Conservation (phyloP, 1,140 invertebrate genomes). For the Drosophila lacertosa region DNA sequence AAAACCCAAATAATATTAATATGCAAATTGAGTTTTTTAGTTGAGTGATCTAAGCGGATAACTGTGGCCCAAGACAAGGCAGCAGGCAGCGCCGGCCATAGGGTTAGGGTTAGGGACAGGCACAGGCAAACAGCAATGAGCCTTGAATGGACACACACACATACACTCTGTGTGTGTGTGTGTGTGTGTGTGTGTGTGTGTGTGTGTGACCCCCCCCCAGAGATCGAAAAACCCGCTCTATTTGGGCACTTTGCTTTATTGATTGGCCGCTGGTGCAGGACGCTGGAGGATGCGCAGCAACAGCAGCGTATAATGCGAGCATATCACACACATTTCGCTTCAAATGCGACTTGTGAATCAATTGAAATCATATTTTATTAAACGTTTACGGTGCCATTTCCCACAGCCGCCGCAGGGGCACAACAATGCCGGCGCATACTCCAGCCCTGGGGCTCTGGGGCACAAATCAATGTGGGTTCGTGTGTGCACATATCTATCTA, state of each 20-base stretch:
- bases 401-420: slow-evolving; percentile 61
- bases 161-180: too few relatives aligned
- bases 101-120: slow-evolving; percentile 50
- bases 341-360: slow-evolving; percentile 76
- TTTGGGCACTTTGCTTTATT: slow-evolving; percentile 68
- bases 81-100: not conserved
- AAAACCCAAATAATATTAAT: slow-evolving; percentile 82
- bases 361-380: slow-evolving; percentile 81
- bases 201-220: slow-evolving; percentile 14
- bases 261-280: slow-evolving; percentile 47
- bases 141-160: slow-evolving; percentile 24
- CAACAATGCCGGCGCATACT: slow-evolving; percentile 34
- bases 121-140: slow-evolving; percentile 30
- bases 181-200: too few relatives aligned
- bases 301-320: slow-evolving; percentile 34
- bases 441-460: slow-evolving; percentile 7
- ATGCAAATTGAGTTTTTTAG: slow-evolving; percentile 84
- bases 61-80: slow-evolving; percentile 46
- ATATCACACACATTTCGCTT: slow-evolving; percentile 63
- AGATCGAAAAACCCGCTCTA: slow-evolving; percentile 33
- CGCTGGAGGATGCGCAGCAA: not conserved
- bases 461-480: slow-evolving; percentile 40
- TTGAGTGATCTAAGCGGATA: slow-evolving; percentile 83
- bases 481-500: slow-evolving; percentile 24
- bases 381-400: slow-evolving; percentile 76